Percentiles rank a stretch among this genome's conserved stretches.
phyloP scores from a whole-genome alignment of 2,797 vertebrate species.

The Glyptemys insculpta region DNA sequence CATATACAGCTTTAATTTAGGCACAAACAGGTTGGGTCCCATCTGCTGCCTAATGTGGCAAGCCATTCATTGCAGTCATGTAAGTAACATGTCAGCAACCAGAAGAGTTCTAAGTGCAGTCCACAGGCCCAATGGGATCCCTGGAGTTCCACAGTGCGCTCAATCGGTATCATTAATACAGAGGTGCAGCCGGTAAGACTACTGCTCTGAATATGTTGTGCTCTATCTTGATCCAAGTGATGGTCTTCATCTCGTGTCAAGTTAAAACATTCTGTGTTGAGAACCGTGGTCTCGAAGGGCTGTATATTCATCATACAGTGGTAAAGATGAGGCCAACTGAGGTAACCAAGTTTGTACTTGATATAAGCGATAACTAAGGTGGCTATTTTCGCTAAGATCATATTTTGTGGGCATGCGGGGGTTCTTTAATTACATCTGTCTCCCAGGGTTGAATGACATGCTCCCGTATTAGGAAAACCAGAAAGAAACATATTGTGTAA shows the following conservation, averaged over 20 bases:
- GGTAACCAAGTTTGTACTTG: not conserved
- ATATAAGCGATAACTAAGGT: not conserved
- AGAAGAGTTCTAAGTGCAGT: not conserved
- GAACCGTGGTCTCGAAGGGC: not conserved
- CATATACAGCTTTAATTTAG: not conserved
- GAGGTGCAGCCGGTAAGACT: not conserved
- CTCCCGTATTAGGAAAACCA: fast-evolving
- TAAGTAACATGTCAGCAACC: not conserved
- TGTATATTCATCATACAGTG: not conserved
- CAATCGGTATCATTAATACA: not conserved
- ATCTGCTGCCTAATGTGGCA: not conserved
- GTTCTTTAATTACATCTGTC: not conserved
- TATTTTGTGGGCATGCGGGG: not conserved
- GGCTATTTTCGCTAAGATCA: not conserved
- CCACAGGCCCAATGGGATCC: not conserved
- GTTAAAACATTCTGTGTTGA: not conserved
- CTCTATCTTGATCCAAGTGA: not conserved
- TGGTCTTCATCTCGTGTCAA: not conserved
- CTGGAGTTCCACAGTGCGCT: not conserved
- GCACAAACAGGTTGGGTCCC: not conserved
- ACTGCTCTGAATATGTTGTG: not conserved
- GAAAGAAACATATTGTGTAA: fast-evolving
- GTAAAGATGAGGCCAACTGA: not conserved
- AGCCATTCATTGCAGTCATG: not conserved
- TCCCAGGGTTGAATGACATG: not conserved